These are phyloP conservation scores for Balaeniceps rex DNA, from an alignment of 2,113 vertebrate genomes.

Conservation along the genomic window DNA sequence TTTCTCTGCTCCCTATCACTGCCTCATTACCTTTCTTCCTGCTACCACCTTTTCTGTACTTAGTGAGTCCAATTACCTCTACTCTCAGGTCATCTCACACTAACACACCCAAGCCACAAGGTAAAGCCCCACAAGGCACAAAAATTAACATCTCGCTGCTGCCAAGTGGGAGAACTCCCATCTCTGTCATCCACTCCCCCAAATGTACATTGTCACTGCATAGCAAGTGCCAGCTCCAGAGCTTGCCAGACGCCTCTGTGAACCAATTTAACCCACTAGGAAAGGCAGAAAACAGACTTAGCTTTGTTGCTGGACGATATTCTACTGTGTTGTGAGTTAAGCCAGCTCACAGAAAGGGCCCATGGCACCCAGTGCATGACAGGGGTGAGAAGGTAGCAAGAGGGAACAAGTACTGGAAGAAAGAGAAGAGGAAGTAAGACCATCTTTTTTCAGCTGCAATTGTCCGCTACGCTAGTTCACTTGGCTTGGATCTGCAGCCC, in stretches of 20 bases:
- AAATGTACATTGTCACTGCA: neutral
- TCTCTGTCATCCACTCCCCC: neutral
- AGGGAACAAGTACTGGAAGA: neutral
- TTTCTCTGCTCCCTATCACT: neutral
- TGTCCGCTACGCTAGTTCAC: neutral
- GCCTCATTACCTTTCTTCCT: neutral
- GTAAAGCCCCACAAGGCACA: neutral
- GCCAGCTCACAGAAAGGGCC: neutral
- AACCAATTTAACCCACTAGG: neutral
- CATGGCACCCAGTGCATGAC: neutral
- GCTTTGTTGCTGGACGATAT: neutral
- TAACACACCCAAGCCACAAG: neutral
- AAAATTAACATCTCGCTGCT: neutral
- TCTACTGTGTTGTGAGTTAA: neutral
- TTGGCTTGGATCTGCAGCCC: neutral
- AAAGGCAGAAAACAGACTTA: neutral
- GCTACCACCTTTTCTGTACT: neutral
- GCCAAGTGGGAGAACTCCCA: neutral
- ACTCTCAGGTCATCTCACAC: neutral
- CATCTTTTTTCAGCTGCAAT: neutral
- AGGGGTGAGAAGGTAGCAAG: neutral
- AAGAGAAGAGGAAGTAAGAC: neutral
- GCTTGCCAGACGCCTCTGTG: neutral
- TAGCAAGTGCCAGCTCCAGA: neutral
- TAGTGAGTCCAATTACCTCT: neutral